Conservation (phyloP, 2,888 invertebrate species). For the Oeneis ivallda region DNA sequence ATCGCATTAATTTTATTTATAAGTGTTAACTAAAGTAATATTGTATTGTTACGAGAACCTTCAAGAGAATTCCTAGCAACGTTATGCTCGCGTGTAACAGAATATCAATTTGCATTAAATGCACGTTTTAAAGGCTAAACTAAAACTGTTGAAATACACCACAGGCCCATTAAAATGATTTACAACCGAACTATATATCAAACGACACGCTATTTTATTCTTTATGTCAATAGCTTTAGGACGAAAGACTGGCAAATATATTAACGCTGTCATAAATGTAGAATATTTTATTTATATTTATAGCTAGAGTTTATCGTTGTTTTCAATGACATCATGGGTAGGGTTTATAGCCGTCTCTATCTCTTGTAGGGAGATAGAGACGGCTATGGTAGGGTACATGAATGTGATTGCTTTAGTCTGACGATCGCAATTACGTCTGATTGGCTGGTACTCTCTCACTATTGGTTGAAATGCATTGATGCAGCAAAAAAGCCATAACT, state of each 20-base stretch:
- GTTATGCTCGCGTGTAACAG: conserved; percentile 13
- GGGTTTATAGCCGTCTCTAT: no score
- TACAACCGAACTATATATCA: conserved; percentile 13
- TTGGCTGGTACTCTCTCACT: no score
- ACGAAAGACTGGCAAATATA: neutral
- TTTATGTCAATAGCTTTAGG: conserved; percentile 12
- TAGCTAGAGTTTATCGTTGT: neutral
- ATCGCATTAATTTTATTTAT: neutral
- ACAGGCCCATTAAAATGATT: conserved; percentile 27
- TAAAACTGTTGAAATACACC: conserved; percentile 33
- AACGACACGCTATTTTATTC: neutral
- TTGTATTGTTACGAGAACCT: neutral
- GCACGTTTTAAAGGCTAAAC: conserved; percentile 32
- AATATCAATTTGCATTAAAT: conserved; percentile 33
- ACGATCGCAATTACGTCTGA: no score
- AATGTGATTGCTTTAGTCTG: neutral
- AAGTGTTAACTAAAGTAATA: neutral
- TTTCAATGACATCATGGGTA: conserved; percentile 10
- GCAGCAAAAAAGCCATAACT: no score
- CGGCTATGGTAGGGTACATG: no score
- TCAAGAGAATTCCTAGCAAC: conserved; percentile 9
- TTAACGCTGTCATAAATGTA: neutral
- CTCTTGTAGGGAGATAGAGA: no score
- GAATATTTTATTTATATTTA: neutral
- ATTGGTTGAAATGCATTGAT: no score